Conservation (phyloP, 1,140 invertebrate species). For the Pseudomyrmex gracilis region DNA sequence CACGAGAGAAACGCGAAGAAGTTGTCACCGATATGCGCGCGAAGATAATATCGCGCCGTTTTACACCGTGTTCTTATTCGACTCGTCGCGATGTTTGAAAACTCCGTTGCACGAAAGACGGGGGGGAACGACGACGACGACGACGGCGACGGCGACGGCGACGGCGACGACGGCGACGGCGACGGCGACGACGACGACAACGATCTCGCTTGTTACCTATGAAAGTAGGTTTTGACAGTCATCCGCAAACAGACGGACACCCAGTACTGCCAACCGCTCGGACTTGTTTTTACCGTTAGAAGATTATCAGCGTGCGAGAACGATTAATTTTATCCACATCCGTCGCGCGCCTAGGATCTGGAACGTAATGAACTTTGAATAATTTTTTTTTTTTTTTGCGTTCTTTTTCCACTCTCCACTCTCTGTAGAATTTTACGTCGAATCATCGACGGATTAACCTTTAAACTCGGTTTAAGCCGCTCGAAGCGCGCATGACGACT, state of each 20-base stretch:
- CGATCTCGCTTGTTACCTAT: slow-evolving; percentile 43
- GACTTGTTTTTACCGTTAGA: not conserved
- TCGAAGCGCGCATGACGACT: no score
- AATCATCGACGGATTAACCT: no score
- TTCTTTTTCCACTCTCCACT: no score
- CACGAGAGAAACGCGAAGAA: slow-evolving; percentile 16
- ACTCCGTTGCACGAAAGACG: slow-evolving; percentile 2
- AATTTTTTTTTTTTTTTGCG: no score
- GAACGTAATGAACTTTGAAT: no score
- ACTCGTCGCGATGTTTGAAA: slow-evolving; percentile 11
- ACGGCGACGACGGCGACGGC: not conserved
- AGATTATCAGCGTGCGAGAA: no score
- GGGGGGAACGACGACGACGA: not conserved
- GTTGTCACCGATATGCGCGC: slow-evolving; percentile 23
- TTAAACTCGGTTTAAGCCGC: no score
- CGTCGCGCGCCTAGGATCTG: no score
- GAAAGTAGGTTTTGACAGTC: slow-evolving; percentile 83
- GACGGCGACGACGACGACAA: slow-evolving; percentile 20
- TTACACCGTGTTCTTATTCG: slow-evolving; percentile 7
- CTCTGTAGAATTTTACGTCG: no score
- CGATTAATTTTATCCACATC: no score
- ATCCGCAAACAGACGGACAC: slow-evolving; percentile 77
- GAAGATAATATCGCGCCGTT: slow-evolving; percentile 35
- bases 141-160: not conserved
- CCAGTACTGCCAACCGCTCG: slow-evolving; percentile 65